Evolutionary conservation across 2,888 invertebrate species (phyloP), one percentile per base, ranked within the genome.

Genomic region (Helleia helle): DNA sequence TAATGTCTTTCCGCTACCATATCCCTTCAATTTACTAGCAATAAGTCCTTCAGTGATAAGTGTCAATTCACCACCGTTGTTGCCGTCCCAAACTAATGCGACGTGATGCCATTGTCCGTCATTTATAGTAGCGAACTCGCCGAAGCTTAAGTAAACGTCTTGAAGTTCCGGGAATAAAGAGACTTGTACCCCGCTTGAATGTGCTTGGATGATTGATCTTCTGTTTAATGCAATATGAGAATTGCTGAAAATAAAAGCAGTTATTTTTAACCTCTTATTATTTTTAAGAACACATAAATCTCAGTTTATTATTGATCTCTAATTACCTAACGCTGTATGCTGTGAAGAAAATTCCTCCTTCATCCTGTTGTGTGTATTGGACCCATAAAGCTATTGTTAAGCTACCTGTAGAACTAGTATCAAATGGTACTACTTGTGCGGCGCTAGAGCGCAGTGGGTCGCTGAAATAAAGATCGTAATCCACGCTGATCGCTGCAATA

Each of bases 101-200:
- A 97, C 91, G 61, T 97, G 96, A 83, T 97, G 97, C 97, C 97
- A 97, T 64, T 95, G 95, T 2, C 96, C 97, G 62, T 97, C 97
- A 62, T 97, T 97, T 12, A 97, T 92, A 0, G 95, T 95, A 1
- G 96, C 94, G 57, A 94, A 96, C 72, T 95, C 94, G 39, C 94
- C 90, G 74, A 96, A 96, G 54, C 95, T 93, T 28, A 96, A 79
- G 76, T 96, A 96, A 1, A 95, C 93, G 59, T 96, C 95, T 71
- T 94, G 93, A 6, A 94, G 76, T 62, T 96, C 94, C 18, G 92
- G 89, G 87, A 97, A 96, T 12, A 97, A 73, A 0, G 95, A 95
- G 9, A 97, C 90, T 71, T 95, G 93, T 2, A 97, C 93, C n/a
- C 96, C 96, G 54, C 93, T 95, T 8, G 95, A 94, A 62, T 96